These are phyloP conservation scores for Camponotus pennsylvanicus DNA, from an alignment of 1,140 invertebrate genomes.

Conservation along the genomic window DNA sequence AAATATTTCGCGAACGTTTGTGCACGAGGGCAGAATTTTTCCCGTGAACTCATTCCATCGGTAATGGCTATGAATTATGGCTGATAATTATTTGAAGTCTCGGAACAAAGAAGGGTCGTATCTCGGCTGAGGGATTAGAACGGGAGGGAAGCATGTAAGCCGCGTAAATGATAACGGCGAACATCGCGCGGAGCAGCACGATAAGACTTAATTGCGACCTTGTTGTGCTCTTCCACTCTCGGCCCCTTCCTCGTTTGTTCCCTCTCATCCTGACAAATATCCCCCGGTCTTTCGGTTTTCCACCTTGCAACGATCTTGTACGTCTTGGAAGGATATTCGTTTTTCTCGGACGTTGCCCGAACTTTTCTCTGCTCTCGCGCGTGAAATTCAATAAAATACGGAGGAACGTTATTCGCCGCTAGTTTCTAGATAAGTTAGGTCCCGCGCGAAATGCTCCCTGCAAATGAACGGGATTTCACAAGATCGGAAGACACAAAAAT, in stretches of 20 bases:
- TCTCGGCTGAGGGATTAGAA: constrained; percentile 64
- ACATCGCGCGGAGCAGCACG: constrained; percentile 71
- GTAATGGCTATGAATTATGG: constrained; percentile 69
- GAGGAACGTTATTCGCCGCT: constrained; percentile 30
- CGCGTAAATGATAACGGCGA: constrained; percentile 79
- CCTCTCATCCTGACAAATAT: constrained; percentile 61
- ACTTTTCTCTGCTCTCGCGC: constrained; percentile 33
- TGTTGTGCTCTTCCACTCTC: constrained; percentile 58
- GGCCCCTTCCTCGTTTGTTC: constrained; percentile 32
- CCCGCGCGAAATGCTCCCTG: constrained; percentile 2
- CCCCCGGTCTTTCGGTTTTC: constrained; percentile 55
- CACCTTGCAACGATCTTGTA: constrained; percentile 46
- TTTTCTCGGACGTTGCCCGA: constrained; percentile 8
- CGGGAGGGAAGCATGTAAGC: constrained; percentile 72
- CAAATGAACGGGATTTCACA: constrained; percentile 42
- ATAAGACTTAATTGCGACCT: constrained; percentile 76
- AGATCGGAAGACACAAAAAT: constrained; percentile 42
- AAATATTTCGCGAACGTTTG: constrained; percentile 2
- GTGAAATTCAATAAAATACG: constrained; percentile 56
- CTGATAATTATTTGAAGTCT: constrained; percentile 77
- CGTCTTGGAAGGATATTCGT: constrained; percentile 57
- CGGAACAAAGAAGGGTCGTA: constrained; percentile 68
- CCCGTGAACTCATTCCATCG: constrained; percentile 24
- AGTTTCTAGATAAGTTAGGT: constrained; percentile 45
- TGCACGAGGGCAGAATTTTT: background rate